These are phyloP conservation scores for Ichneumoninae sp. DNA, from an alignment of 2,888 invertebrate species.

Conservation along the genomic window DNA sequence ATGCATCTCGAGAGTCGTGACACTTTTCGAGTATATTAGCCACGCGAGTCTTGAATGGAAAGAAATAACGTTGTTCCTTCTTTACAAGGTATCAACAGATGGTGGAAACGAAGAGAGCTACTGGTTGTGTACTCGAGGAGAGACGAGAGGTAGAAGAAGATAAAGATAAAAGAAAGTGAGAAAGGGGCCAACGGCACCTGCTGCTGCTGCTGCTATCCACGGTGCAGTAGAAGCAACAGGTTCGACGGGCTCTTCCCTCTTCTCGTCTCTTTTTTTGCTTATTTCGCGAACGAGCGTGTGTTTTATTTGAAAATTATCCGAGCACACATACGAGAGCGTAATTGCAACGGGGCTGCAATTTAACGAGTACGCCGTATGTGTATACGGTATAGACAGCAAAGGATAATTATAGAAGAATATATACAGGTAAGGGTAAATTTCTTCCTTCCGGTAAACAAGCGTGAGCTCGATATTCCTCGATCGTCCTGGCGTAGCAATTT, in stretches of 20 bases:
- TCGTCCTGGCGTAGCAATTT: not conserved
- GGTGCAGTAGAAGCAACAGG: conserved; percentile 28
- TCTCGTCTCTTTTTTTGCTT: conserved; percentile 20
- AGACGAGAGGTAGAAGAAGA: conserved; percentile 9
- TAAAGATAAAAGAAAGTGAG: conserved; percentile 47
- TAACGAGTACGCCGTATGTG: conserved; percentile 8
- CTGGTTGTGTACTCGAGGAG: not conserved
- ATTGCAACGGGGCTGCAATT: conserved; percentile 20
- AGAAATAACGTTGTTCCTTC: conserved; percentile 3
- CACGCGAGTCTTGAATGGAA: conserved; percentile 7
- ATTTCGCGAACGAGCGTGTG: conserved; percentile 1
- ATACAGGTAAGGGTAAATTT: conserved; percentile 39
- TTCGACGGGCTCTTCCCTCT: conserved; percentile 12
- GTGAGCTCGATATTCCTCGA: not conserved
- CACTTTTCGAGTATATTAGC: conserved; percentile 39
- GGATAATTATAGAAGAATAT: conserved; percentile 30
- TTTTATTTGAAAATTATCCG: conserved; percentile 47
- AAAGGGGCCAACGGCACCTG: conserved; percentile 42
- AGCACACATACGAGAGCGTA: conserved; percentile 34
- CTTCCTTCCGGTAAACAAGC: conserved; percentile 47
- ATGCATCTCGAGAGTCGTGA: conserved; percentile 17
- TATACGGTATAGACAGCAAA: conserved; percentile 4
- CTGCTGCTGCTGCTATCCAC: conserved; percentile 9
- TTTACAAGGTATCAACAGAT: not conserved
- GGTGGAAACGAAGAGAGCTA: not conserved